Conservation (phyloP, 2,888 invertebrate species). For the Allophyes oxyacanthae region DNA sequence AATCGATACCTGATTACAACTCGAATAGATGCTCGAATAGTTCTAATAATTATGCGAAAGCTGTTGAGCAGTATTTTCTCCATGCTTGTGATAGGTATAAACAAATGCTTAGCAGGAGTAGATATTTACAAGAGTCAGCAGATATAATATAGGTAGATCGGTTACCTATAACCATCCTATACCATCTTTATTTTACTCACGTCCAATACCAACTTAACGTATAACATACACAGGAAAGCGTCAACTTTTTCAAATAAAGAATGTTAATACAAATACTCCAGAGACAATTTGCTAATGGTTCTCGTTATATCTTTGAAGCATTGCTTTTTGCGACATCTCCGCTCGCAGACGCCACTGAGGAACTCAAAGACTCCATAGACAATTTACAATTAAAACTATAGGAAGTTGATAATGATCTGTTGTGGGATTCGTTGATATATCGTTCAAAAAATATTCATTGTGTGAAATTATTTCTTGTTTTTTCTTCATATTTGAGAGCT, state of each 20-base stretch:
- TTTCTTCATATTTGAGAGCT: slow-evolving; percentile 22
- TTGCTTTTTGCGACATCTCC: slow-evolving; percentile 41
- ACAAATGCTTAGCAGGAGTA: too few species aligned
- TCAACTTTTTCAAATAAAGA: slow-evolving; percentile 48
- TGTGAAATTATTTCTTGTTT: slow-evolving; percentile 43
- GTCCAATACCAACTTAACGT: slow-evolving; percentile 44
- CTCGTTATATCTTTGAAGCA: slow-evolving; percentile 49
- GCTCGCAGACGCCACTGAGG: slow-evolving; percentile 47
- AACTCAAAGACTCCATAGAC: slow-evolving; percentile 43
- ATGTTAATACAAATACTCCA: slow-evolving; percentile 55
- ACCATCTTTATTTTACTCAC: slow-evolving; percentile 27
- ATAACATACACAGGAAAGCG: slow-evolving; percentile 42
- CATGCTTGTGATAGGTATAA: too few species aligned
- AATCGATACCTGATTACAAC: too few species aligned
- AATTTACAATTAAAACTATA: slow-evolving; percentile 51
- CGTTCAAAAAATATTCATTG: slow-evolving; percentile 42
- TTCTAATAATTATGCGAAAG: too few species aligned
- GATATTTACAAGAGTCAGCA: background rate
- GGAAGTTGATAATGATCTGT: slow-evolving; percentile 50
- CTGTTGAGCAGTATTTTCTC: too few species aligned
- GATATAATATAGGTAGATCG: slow-evolving; percentile 3
- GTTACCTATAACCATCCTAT: too few species aligned
- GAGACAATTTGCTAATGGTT: slow-evolving; percentile 58
- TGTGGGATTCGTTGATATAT: slow-evolving; percentile 47
- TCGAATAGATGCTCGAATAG: too few species aligned